Evolutionary conservation across 2,113 vertebrate species (phyloP), one percentile per base, ranked within the genome.

Genomic region (Pandion haliaetus): DNA sequence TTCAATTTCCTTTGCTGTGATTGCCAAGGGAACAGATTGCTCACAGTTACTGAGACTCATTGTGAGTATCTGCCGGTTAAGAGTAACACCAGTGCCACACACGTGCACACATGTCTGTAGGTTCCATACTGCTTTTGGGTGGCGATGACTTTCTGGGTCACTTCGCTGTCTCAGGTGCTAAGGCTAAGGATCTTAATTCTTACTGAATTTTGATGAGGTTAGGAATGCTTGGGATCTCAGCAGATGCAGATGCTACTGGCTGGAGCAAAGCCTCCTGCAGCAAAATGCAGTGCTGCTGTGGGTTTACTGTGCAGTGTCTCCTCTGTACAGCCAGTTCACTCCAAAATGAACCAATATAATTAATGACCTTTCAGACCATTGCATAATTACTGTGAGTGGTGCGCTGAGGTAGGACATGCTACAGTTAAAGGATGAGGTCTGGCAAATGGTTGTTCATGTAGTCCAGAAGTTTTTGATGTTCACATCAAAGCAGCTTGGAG

Each of bases 401-500:
- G 54, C 32, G 31, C 69, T 92, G 42, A 84, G 72, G 65, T 76
- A 77, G 17, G 42, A 91, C 4, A 9, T 52, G 31, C 21, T 96
- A 45, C 71, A 93, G 62, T 71, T 69, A 76, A 83, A 92, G 50
- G 70, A 78, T 93, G 91, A 86, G 44, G 85, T 63, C 66, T 79
- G 69, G 67, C 36, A 42, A 65, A 71, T 67, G 73, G 72, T n/a
- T 18, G 1, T 66, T 94, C 13, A 0, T 6, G 11, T 74, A 71
- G 63, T 52, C 50, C n/a, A 47, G 59, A 70, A 78, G 45, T 73
- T 94, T 92, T 91, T 90, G 90, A 95, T 79, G 57, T 84, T 95
- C 52, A 90, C 91, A 91, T 86, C 57, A 82, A 95, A 93, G 76
- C 31, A 49, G 36, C 58, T 86, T 45, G 88, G 82, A 97, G 82